Percentiles rank a stretch among this genome's conserved stretches.
These are phyloP conservation scores for Grus americana DNA, from an alignment of 2,113 vertebrate genomes.

Conservation along the genomic window DNA sequence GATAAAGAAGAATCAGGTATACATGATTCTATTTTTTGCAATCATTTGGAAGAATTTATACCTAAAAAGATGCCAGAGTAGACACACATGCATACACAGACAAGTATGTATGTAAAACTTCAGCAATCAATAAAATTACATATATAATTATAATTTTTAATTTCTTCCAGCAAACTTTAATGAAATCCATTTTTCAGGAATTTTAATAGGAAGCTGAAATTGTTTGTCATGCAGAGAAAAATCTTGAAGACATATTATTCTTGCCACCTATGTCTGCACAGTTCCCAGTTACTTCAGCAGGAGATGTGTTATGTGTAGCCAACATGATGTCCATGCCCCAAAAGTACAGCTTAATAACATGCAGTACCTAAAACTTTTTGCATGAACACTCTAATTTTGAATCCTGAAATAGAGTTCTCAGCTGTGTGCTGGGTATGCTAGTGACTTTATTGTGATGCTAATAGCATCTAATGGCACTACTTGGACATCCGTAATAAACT, in stretches of 20 bases:
- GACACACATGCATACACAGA: background rate
- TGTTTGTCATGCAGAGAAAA: background rate
- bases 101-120: background rate
- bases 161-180: background rate
- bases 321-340: accelerated
- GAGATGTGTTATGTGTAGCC: background rate
- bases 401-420: background rate
- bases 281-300: background rate
- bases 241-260: background rate
- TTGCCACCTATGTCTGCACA: background rate
- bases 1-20: background rate
- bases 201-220: background rate
- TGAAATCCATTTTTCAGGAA: background rate
- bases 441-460: background rate
- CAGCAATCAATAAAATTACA: background rate
- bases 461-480: background rate
- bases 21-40: background rate
- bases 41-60: background rate
- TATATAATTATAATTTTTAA: background rate
- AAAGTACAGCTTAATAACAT: background rate
- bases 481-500: background rate
- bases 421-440: background rate
- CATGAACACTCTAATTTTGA: background rate
- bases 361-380: background rate
- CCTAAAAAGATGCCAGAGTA: background rate